These are phyloP conservation scores for Aviceda subcristata DNA, from an alignment of 2,113 vertebrate genomes.

Conservation along the genomic window DNA sequence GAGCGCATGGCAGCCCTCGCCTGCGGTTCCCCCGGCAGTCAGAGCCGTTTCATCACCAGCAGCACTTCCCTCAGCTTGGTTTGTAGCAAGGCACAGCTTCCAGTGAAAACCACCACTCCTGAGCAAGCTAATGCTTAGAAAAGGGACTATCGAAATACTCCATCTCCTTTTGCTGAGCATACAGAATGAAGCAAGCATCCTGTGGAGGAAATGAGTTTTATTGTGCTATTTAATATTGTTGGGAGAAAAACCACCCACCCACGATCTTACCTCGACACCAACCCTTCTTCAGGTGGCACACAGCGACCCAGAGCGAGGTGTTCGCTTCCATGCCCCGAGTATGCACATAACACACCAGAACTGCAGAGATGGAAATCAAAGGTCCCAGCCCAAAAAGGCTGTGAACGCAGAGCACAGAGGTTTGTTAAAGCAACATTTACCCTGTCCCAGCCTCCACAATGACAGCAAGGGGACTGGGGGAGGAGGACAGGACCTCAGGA, in stretches of 20 bases:
- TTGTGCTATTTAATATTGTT: not conserved
- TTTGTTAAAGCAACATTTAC: not conserved
- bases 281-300: not conserved
- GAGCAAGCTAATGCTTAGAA: not conserved
- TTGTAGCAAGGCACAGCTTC: not conserved
- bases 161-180: not conserved
- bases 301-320: rapidly evolving
- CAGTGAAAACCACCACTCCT: not conserved
- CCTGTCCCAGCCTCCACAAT: not conserved
- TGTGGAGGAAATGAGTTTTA: not conserved
- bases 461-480: not conserved
- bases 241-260: not conserved
- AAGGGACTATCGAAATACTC: not conserved
- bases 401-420: not conserved
- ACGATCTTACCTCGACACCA: not conserved
- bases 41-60: not conserved
- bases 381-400: not conserved
- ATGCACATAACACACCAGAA: not conserved
- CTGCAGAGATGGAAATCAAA: not conserved
- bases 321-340: not conserved
- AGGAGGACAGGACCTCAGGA: not conserved
- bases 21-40: rapidly evolving
- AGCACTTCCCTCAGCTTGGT: not conserved
- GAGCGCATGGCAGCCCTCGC: rapidly evolving
- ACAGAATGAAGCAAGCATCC: not conserved